These are phyloP conservation scores for Tetanocera ferruginea DNA, from an alignment of 2,888 invertebrate genomes.

Conservation along the genomic window DNA sequence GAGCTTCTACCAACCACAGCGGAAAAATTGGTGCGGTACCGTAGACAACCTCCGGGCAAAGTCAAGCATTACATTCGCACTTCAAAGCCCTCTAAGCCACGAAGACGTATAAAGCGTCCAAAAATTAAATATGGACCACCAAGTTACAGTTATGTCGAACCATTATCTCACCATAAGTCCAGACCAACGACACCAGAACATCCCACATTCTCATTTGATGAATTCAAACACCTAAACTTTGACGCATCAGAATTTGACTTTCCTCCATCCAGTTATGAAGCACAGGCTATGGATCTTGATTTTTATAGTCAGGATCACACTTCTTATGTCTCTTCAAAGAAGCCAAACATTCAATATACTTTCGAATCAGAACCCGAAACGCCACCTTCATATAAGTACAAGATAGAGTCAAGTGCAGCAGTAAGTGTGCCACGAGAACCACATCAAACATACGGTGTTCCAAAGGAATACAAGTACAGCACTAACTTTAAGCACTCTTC, in stretches of 20 bases:
- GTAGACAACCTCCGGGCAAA: slow-evolving; percentile 63
- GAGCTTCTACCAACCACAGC: slow-evolving; percentile 53
- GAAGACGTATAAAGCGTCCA: slow-evolving; percentile 56
- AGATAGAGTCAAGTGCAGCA: slow-evolving; percentile 42
- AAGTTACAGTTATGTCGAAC: slow-evolving; percentile 47
- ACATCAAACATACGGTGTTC: slow-evolving; percentile 55
- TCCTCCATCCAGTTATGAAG: slow-evolving; percentile 62
- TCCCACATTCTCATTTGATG: slow-evolving; percentile 53
- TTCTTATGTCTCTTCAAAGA: slow-evolving; percentile 55
- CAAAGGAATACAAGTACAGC: slow-evolving; percentile 46
- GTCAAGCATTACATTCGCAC: slow-evolving; percentile 53
- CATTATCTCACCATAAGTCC: slow-evolving; percentile 54
- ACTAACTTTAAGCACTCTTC: not conserved
- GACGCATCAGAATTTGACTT: slow-evolving; percentile 59
- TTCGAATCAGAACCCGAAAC: slow-evolving; percentile 40
- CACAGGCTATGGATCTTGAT: slow-evolving; percentile 63
- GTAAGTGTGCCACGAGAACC: slow-evolving; percentile 44
- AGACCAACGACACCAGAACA: slow-evolving; percentile 25
- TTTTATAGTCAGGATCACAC: slow-evolving; percentile 57
- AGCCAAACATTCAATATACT: slow-evolving; percentile 54
- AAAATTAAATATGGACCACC: slow-evolving; percentile 62
- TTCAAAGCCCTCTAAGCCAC: slow-evolving; percentile 57
- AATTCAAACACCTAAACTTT: slow-evolving; percentile 60
- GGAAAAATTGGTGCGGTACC: slow-evolving; percentile 59
- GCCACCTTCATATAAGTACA: slow-evolving; percentile 43